Evolutionary conservation across 1,140 invertebrate genomes (phyloP), one percentile per base, ranked within the genome.

Genomic region (Tetragnatha versicolor): DNA sequence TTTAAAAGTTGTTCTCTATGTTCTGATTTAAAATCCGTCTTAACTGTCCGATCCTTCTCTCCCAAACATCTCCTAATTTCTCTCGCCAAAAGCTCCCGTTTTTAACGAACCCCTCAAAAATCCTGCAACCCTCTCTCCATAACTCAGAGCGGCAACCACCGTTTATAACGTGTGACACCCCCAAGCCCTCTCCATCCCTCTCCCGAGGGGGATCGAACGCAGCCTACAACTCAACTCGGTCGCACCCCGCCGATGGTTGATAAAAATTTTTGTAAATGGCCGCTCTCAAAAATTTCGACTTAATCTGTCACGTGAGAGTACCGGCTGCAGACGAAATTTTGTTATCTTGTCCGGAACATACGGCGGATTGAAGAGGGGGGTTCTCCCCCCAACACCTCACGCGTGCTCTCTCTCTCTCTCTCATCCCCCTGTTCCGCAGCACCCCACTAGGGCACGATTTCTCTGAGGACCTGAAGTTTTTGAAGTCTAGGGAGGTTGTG

Each of bases 191-290:
- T 29, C 51, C 27, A 37, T 60, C 39, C 29, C 37, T 37, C 35
- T 33, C 68, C 6, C 45, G n/a, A n/a, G n/a, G n/a, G n/a, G n/a
- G n/a, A 25, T 45, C 60, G 60, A 42, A 47, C 22, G 35, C 17
- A 22, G 25, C 22, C 33, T 60, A 63, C 55, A 65, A 76, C 58
- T 51, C 25, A 39, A 55, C 66, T 58, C 22, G 70, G 70, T 73
- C 70, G 70, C 70, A 47, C 45, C 25, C 37, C 60, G 35, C 35
- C 22, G 73, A 77, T 77, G 31, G 73, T 65, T 77, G 73, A 77
- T 77, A 77, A 77, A 77, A 77, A 77, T 77, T 77, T 77, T 77
- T 77, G 73, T 77, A 77, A 77, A 77, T 77, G 73, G 73, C 73
- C 73, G 47, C 27, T 60, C 55, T 77, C 73, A 77, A 77, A 77